Evolutionary conservation across 2,888 invertebrate genomes (phyloP).

Genomic region (Acrobasis consociella): DNA sequence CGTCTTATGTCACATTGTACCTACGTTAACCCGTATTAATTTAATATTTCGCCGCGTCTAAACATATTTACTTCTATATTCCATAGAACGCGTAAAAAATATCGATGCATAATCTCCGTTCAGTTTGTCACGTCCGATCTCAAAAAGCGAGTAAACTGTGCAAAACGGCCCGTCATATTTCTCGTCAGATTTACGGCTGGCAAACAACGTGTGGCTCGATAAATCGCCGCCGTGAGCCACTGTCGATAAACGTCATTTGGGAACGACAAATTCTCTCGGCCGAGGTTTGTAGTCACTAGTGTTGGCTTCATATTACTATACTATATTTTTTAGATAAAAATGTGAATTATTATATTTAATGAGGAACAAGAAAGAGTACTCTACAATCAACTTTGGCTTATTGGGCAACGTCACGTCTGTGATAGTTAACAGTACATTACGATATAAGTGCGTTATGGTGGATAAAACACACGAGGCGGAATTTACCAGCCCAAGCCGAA

Average conservation of each 20-base stretch:
- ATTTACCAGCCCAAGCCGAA: too few relatives aligned
- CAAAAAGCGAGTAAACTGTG: constrained; percentile 22
- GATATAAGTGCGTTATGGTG: too few relatives aligned
- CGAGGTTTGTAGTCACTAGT: background rate
- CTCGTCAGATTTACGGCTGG: constrained; percentile 32
- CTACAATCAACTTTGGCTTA: too few relatives aligned
- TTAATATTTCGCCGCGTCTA: background rate
- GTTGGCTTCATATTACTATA: too few relatives aligned
- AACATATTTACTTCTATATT: background rate
- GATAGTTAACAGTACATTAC: too few relatives aligned
- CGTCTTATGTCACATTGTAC: too few relatives aligned
- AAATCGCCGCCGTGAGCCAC: constrained; percentile 25
- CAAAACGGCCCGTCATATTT: constrained; percentile 28
- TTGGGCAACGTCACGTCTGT: too few relatives aligned
- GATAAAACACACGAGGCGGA: too few relatives aligned
- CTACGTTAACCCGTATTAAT: too few relatives aligned
- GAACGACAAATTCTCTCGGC: constrained; percentile 17
- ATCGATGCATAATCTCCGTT: background rate
- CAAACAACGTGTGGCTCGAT: constrained; percentile 29
- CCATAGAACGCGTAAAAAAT: background rate
- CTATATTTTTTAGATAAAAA: too few relatives aligned
- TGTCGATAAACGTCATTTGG: constrained; percentile 26
- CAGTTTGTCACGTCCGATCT: constrained; percentile 7
- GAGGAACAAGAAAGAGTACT: too few relatives aligned
- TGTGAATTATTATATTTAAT: too few relatives aligned